Conservation (phyloP, 2,888 invertebrate genomes). For the Ochropleura plecta region DNA sequence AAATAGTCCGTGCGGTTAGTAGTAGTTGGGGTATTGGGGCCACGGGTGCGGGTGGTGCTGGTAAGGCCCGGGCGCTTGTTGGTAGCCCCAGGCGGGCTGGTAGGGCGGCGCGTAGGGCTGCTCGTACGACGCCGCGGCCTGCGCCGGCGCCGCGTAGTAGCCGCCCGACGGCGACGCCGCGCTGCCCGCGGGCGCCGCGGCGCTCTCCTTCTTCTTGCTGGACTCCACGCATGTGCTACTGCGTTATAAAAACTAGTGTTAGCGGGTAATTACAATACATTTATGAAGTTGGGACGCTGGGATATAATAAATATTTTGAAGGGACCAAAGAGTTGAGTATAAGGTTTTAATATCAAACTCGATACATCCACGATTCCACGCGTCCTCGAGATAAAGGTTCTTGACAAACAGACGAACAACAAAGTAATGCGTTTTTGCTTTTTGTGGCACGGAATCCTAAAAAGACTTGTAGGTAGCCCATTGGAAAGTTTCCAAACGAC, state of each 20-base stretch:
- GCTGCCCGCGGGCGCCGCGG: conserved; percentile 61
- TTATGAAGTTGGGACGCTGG: too few species aligned
- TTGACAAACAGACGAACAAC: too few species aligned
- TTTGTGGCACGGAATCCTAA: neutral
- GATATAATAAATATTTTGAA: neutral
- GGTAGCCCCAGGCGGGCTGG: conserved; percentile 88
- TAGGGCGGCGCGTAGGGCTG: conserved; percentile 86
- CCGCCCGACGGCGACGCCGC: conserved; percentile 68
- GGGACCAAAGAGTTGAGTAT: too few species aligned
- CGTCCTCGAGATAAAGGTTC: too few species aligned
- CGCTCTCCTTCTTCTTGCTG: conserved; percentile 81
- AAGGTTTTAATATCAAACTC: too few species aligned
- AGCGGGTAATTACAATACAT: neutral
- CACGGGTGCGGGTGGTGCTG: conserved; percentile 87
- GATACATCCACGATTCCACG: too few species aligned
- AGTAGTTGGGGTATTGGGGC: conserved; percentile 89
- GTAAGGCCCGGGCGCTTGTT: conserved; percentile 87
- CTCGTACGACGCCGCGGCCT: conserved; percentile 81
- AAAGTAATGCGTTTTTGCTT: too few species aligned
- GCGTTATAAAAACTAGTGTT: conserved; percentile 1
- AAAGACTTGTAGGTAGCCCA: neutral
- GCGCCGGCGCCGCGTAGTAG: conserved; percentile 80
- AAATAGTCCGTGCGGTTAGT: conserved; percentile 70
- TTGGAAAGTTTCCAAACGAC: neutral
- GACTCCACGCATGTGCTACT: conserved; percentile 72